Evolutionary conservation across 2,888 invertebrate genomes (phyloP).

Genomic region (Priapulus caudatus): DNA sequence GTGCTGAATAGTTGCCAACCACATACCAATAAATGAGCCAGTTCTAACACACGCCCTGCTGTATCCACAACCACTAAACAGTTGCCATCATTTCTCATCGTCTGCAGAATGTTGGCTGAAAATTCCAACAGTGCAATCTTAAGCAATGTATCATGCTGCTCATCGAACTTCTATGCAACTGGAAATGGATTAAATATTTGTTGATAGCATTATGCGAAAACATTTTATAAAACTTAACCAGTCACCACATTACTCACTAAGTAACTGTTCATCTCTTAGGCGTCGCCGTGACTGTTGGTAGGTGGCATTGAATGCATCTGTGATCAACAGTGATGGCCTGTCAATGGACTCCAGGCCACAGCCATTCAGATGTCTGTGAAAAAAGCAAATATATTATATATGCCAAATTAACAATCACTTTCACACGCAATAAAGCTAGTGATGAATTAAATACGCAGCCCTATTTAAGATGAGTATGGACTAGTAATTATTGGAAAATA

Average conservation of each 20-base stretch:
- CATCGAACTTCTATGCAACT: too few species aligned
- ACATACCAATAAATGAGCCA: constrained; percentile 74
- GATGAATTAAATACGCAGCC: too few species aligned
- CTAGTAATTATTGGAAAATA: too few species aligned
- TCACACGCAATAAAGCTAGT: too few species aligned
- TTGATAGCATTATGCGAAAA: too few species aligned
- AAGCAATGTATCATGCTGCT: neutral
- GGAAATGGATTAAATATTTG: too few species aligned
- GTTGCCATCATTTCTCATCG: constrained; percentile 84
- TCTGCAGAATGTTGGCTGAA: constrained; percentile 79
- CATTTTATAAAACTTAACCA: too few species aligned
- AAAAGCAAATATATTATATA: constrained; percentile 7
- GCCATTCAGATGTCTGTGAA: constrained; percentile 69
- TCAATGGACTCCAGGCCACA: constrained; percentile 80
- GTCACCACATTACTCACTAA: constrained; percentile 72
- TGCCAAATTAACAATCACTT: constrained; percentile 6
- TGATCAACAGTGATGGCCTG: constrained; percentile 82
- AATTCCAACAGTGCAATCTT: neutral
- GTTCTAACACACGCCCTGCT: constrained; percentile 85
- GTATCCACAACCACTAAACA: constrained; percentile 92
- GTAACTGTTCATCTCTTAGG: constrained; percentile 84
- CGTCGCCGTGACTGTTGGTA: constrained; percentile 82
- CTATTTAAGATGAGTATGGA: too few species aligned
- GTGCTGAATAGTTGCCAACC: too few species aligned
- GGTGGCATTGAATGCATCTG: constrained; percentile 87